Evolutionary conservation across 2,888 invertebrate genomes (phyloP), one percentile per base, ranked within the genome.

Genomic region (Andrena bucephala): DNA sequence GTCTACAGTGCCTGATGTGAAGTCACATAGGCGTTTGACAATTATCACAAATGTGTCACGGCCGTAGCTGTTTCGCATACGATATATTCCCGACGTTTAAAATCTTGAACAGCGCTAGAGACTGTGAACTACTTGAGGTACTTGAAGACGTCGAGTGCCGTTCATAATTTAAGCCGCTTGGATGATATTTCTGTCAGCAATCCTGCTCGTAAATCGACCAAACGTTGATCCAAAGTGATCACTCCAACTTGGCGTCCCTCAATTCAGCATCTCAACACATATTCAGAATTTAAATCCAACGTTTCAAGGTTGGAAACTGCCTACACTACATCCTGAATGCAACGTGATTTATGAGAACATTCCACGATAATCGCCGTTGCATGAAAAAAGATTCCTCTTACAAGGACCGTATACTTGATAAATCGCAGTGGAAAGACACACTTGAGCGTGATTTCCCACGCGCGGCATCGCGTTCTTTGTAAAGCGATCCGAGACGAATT

Each of bases 401-500:
- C 24, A 24, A 33, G 68, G 72, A 72, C 57, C n/a, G 42, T 42
- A 0, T 50, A 6, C 10, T 6, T 50, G 78, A 70, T 79, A 72
- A 57, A 67, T 72, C 62, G 16, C 68, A 29, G n/a, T 10, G 2
- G 75, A 59, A 24, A 48, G 33, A 50, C 42, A 33, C n/a, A 13
- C 36, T 62, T 27, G 42, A 60, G 13, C 20, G 70, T 1, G 54
- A 67, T 52, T 71, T 73, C 59, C 42, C 75, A 71, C 60, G 50
- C 29, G 3, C 10, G n/a, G 1, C 67, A 13, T 16, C 62, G 72
- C 29, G 42, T 36, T 27, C 52, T 60, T 31, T 16, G 72, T 65
- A 69, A 77, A 54, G 31, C 42, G 63, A 77, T 1, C 52, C 77
- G 69, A 60, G 50, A 79, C 83, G 74, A 84, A 85, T 79, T 75